These are phyloP conservation scores for Miopithecus talapoin DNA, from an alignment of 2,797 vertebrate species.

Conservation along the genomic window DNA sequence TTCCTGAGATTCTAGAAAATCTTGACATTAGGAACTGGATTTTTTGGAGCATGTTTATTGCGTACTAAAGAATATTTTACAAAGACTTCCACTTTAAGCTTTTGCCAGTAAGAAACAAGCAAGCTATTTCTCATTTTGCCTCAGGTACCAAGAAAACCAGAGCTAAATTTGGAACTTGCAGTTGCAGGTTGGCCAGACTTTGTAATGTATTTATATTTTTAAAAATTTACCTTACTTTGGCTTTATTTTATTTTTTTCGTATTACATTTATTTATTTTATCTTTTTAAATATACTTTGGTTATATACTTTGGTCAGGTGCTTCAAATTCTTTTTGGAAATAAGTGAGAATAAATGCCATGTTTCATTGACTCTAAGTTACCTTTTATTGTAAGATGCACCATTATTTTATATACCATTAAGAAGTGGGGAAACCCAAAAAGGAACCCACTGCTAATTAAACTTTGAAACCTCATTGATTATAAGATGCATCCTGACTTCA, in stretches of 20 bases:
- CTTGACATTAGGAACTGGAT: neutral
- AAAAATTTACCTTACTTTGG: neutral
- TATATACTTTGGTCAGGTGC: neutral
- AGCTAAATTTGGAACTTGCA: neutral
- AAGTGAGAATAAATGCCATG: neutral
- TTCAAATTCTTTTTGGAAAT: slow-evolving; percentile 2
- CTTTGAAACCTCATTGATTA: neutral
- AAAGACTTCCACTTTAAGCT: neutral
- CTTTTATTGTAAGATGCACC: neutral
- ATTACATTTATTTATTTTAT: neutral
- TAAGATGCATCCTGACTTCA: neutral
- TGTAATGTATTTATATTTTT: neutral
- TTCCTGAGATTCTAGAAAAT: neutral
- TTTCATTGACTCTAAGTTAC: neutral
- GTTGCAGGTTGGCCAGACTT: neutral
- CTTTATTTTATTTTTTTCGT: slow-evolving; percentile 12
- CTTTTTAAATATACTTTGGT: neutral
- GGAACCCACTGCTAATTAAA: neutral
- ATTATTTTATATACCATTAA: neutral
- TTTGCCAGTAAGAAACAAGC: neutral
- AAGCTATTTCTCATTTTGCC: neutral
- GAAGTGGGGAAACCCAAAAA: neutral
- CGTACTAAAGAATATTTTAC: neutral
- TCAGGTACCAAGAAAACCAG: neutral
- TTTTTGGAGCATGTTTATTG: neutral